These are phyloP conservation scores for Nomada ruficornis DNA, from an alignment of 2,888 invertebrate genomes.

Conservation along the genomic window DNA sequence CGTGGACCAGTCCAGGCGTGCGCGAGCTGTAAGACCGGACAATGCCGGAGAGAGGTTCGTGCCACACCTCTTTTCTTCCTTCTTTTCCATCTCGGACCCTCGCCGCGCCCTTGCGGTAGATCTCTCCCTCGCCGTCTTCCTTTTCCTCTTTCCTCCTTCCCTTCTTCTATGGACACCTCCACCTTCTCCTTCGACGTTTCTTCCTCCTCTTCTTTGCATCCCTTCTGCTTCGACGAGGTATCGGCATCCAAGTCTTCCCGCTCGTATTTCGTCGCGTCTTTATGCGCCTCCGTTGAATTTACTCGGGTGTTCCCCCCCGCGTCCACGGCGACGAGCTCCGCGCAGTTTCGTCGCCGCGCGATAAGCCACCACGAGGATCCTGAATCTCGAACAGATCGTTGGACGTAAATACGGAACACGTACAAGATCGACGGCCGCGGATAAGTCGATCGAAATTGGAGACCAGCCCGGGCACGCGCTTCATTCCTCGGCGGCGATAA, in stretches of 20 bases:
- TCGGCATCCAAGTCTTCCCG: constrained; percentile 60
- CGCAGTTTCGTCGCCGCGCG: constrained; percentile 38
- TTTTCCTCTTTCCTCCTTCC: constrained; percentile 23
- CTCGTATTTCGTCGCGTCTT: constrained; percentile 72
- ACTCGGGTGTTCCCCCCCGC: constrained; percentile 41
- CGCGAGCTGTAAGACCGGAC: constrained; percentile 71
- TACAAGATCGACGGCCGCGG: constrained; percentile 53
- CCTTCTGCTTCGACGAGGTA: constrained; percentile 55
- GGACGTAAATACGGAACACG: constrained; percentile 62
- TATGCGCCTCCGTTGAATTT: constrained; percentile 66
- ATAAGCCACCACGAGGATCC: constrained; percentile 46
- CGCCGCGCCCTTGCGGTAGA: constrained; percentile 76
- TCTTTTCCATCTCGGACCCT: constrained; percentile 76
- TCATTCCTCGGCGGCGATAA: constrained; percentile 1
- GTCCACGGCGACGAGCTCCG: not conserved
- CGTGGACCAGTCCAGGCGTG: constrained; percentile 78
- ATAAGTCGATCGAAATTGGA: constrained; percentile 66
- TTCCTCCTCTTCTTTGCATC: constrained; percentile 33
- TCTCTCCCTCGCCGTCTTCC: constrained; percentile 54
- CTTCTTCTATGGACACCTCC: not conserved
- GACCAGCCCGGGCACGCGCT: constrained; percentile 14
- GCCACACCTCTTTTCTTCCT: constrained; percentile 82
- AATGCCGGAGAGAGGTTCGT: constrained; percentile 77
- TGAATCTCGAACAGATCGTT: constrained; percentile 48
- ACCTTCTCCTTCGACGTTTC: constrained; percentile 5